Conservation (phyloP, 1,140 invertebrate genomes). For the Leptoteleia sp. region DNA sequence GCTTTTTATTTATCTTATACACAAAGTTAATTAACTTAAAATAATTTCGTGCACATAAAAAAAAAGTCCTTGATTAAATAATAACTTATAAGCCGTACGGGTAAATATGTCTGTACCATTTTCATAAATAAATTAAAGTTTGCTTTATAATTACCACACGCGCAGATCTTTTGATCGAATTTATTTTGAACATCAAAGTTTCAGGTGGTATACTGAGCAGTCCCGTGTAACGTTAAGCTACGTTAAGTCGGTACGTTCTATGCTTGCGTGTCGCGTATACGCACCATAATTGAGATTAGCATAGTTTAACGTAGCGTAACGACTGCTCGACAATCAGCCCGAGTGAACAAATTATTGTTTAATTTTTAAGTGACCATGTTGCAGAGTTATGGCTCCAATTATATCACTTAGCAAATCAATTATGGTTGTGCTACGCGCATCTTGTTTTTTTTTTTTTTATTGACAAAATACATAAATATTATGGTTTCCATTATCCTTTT, state of each 20-base stretch:
- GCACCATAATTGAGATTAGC: constrained; percentile 48
- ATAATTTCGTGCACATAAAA: no score
- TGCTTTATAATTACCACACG: neutral
- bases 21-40: no score
- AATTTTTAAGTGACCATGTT: constrained; percentile 30
- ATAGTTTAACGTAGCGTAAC: constrained; percentile 44
- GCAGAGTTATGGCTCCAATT: neutral
- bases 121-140: no score
- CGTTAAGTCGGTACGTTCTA: constrained; percentile 17
- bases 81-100: no score
- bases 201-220: constrained; percentile 13
- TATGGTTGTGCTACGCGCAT: no score
- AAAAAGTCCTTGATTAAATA: no score
- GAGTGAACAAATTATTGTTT: constrained; percentile 48
- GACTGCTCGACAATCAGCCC: constrained; percentile 16
- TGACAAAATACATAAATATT: no score
- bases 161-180: neutral
- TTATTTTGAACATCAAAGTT: constrained; percentile 6
- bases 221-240: constrained; percentile 31
- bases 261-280: constrained; percentile 24
- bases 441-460: no score
- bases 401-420: no score
- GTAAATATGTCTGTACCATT: no score
- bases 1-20: no score
- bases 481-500: no score